A percentile compares a stretch with the other conserved stretches of the same genome.
Evolutionary conservation across 2,113 vertebrate genomes (phyloP).

Genomic region (Choloepus hoffmanni): DNA sequence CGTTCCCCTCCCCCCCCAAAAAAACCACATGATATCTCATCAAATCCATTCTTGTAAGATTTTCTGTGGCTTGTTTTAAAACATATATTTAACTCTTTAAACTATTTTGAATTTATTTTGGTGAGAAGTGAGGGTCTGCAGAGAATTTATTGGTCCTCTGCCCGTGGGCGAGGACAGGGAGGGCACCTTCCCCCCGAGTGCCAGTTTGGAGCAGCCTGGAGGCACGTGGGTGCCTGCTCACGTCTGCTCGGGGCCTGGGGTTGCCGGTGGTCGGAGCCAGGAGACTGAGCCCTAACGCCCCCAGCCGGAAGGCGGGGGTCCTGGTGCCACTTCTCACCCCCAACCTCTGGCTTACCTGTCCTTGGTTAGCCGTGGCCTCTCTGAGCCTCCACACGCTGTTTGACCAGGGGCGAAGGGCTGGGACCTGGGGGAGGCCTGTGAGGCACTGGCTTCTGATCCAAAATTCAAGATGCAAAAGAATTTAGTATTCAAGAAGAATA

Average conservation of each 20-base stretch:
- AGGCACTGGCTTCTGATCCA: neutral
- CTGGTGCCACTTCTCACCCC: neutral
- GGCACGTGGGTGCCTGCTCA: constrained; percentile 79
- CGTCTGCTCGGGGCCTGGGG: constrained; percentile 78
- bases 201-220: constrained; percentile 78
- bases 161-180: neutral
- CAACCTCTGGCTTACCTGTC: neutral
- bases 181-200: neutral
- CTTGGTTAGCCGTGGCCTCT: neutral
- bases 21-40: too few species aligned
- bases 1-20: too few species aligned
- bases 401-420: neutral
- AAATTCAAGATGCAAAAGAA: neutral
- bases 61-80: too few species aligned
- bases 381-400: neutral
- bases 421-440: neutral
- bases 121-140: too few species aligned
- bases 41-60: too few species aligned
- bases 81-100: too few species aligned
- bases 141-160: neutral
- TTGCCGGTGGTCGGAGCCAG: constrained; percentile 84
- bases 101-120: too few species aligned
- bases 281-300: constrained; percentile 52
- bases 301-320: neutral
- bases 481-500: neutral